Evolutionary conservation across 2,888 invertebrate species (phyloP).

Genomic region (Ashinkailepas kermadecensis): DNA sequence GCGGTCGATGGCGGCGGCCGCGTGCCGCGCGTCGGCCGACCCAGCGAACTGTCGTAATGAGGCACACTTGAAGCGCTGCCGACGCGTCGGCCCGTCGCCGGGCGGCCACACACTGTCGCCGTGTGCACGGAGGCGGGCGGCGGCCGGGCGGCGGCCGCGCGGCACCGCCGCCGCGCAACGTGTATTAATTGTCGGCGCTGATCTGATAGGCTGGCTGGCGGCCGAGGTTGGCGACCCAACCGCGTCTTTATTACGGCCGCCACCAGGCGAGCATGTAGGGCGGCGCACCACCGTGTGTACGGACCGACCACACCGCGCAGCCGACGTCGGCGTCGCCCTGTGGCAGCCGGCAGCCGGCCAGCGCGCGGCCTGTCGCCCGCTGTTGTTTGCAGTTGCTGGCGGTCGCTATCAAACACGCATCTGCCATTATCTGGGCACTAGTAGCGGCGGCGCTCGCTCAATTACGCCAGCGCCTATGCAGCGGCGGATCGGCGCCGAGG

Average conservation of each 20-base stretch:
- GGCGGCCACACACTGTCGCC: background rate
- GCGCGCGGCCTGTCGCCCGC: background rate
- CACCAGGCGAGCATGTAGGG: too few species aligned
- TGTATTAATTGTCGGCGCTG: background rate
- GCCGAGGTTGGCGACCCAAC: background rate
- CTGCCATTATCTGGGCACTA: background rate
- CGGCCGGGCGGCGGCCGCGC: background rate
- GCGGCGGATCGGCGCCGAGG: too few species aligned
- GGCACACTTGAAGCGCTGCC: background rate
- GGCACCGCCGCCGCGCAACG: background rate
- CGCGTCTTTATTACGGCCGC: background rate
- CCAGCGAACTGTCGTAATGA: background rate
- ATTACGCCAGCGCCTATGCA: background rate
- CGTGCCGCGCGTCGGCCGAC: background rate
- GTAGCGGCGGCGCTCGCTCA: background rate
- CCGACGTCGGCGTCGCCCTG: too few species aligned
- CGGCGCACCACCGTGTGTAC: too few species aligned
- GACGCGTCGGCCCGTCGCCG: background rate
- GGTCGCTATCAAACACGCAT: background rate
- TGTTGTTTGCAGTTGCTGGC: background rate
- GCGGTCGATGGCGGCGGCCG: background rate
- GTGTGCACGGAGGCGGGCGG: background rate
- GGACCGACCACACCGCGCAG: too few species aligned
- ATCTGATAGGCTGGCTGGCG: background rate
- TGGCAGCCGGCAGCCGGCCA: too few species aligned